phyloP scores from a whole-genome alignment of 2,888 invertebrate species.

The Drosophila yooni region DNA sequence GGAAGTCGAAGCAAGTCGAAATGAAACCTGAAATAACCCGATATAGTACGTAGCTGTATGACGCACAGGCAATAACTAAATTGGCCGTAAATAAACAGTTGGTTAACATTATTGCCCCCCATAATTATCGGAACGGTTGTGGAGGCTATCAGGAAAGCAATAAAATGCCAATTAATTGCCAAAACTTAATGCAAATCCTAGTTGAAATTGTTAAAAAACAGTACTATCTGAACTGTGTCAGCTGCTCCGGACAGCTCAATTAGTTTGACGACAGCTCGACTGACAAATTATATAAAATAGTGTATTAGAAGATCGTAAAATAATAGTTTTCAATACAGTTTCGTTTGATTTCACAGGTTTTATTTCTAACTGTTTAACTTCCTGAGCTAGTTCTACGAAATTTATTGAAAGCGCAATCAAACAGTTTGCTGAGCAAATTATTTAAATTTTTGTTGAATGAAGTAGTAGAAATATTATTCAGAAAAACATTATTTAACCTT shows the following conservation, averaged over 20 bases:
- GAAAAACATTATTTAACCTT: slow-evolving; percentile 52
- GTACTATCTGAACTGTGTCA: slow-evolving; percentile 24
- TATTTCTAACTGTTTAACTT: slow-evolving; percentile 18
- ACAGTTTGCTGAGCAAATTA: slow-evolving; percentile 4
- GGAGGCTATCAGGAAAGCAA: slow-evolving; percentile 60
- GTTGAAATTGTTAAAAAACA: slow-evolving; percentile 10
- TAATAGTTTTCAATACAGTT: slow-evolving; percentile 32
- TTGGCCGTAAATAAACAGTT: slow-evolving; percentile 33
- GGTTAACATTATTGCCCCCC: slow-evolving; percentile 20
- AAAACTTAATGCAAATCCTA: slow-evolving; percentile 57
- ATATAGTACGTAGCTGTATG: slow-evolving; percentile 11
- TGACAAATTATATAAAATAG: slow-evolving; percentile 1
- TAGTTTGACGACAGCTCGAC: slow-evolving; percentile 2
- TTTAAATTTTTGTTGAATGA: slow-evolving; percentile 3
- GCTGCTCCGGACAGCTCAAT: slow-evolving; percentile 36
- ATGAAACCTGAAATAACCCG: slow-evolving; percentile 5
- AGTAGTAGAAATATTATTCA: slow-evolving; percentile 17
- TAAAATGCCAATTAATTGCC: slow-evolving; percentile 40
- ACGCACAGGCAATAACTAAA: slow-evolving; percentile 21
- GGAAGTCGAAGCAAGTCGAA: slow-evolving; percentile 6
- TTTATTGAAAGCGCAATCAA: slow-evolving; percentile 10
- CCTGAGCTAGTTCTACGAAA: slow-evolving; percentile 32
- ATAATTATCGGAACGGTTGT: slow-evolving; percentile 38
- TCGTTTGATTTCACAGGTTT: slow-evolving; percentile 27
- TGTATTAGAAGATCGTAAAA: slow-evolving; percentile 21